Evolutionary conservation across 2,888 invertebrate species (phyloP).

Genomic region (Lissocephala sabroskyi): DNA sequence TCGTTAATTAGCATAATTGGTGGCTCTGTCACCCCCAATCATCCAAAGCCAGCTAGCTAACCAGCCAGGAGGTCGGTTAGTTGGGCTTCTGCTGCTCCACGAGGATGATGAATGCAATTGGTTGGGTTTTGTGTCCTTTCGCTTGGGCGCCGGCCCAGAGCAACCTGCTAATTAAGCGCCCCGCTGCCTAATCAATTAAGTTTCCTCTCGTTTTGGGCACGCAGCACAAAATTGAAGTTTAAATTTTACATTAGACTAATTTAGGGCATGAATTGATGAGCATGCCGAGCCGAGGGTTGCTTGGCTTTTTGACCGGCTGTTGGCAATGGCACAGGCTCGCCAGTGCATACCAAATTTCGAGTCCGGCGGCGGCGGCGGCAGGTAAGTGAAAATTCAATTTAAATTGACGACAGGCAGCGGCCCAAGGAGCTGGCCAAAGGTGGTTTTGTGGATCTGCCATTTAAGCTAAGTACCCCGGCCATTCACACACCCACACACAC

Average conservation of each 20-base stretch:
- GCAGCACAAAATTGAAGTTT: conserved; percentile 18
- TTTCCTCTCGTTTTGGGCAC: conserved; percentile 18
- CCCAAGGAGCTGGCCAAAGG: conserved; percentile 13
- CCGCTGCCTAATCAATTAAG: conserved; percentile 46
- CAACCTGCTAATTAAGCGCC: conserved; percentile 42
- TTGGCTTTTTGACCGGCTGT: too few relatives aligned
- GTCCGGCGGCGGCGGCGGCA: background rate
- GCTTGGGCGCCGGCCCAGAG: background rate
- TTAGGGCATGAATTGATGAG: conserved; percentile 62
- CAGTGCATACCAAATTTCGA: too few relatives aligned
- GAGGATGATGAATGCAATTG: too few relatives aligned
- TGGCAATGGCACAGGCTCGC: too few relatives aligned
- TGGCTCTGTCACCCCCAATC: conserved; percentile 35
- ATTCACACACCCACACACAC: conserved; percentile 15
- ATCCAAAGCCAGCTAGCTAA: conserved; percentile 7
- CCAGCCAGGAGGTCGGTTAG: too few relatives aligned
- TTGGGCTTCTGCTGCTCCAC: too few relatives aligned
- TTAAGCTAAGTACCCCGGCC: conserved; percentile 59
- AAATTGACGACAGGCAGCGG: conserved; percentile 50
- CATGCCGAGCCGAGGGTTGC: too few relatives aligned
- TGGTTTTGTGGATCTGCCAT: conserved; percentile 57
- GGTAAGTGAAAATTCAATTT: conserved; percentile 68
- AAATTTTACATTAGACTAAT: conserved; percentile 66
- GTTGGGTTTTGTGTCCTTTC: too few relatives aligned
- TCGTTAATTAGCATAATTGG: conserved; percentile 60